phyloP scores from a whole-genome alignment of 2,113 vertebrate species.

The Gallinago media region DNA sequence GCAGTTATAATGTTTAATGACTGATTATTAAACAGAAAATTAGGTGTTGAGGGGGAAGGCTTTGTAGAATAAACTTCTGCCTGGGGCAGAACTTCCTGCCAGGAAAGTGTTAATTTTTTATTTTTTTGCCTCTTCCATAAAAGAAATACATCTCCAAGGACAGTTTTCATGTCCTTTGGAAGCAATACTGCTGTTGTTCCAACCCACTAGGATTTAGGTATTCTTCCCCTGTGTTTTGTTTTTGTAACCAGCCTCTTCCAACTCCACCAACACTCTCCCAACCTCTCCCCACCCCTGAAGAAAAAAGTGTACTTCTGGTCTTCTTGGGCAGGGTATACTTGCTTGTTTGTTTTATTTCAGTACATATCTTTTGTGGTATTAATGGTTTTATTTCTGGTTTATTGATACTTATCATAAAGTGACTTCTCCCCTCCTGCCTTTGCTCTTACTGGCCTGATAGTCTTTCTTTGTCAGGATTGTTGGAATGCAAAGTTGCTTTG shows the following conservation, averaged over 20 bases:
- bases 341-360: background rate
- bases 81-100: background rate
- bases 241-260: background rate
- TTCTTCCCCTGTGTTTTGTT: background rate
- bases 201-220: background rate
- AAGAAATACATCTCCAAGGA: background rate
- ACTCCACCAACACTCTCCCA: background rate
- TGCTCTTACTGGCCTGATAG: background rate
- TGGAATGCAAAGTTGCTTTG: background rate
- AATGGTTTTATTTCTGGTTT: background rate
- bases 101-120: background rate
- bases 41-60: background rate
- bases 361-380: background rate
- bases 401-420: background rate
- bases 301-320: background rate
- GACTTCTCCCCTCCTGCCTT: background rate
- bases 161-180: background rate
- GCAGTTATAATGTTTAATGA: background rate
- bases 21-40: background rate
- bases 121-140: background rate
- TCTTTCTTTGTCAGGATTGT: background rate
- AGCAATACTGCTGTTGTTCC: background rate
- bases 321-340: background rate
- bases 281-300: background rate
- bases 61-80: background rate